phyloP scores from a whole-genome alignment of 2,888 invertebrate genomes.

The Neria commutata region DNA sequence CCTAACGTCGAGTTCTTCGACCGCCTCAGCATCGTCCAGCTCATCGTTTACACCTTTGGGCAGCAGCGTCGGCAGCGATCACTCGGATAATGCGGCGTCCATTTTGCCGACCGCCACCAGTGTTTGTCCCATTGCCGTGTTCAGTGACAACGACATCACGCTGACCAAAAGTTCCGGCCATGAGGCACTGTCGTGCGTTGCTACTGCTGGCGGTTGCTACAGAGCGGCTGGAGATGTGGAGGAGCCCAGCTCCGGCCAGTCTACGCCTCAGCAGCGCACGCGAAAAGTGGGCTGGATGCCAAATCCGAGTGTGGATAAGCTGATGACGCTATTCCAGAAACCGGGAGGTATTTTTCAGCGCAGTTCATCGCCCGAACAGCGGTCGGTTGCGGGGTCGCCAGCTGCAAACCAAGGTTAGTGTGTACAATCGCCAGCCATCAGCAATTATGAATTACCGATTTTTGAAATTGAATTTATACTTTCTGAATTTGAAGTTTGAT shows the following conservation, averaged over 20 bases:
- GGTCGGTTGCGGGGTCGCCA: conserved; percentile 20
- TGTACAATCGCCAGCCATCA: too few relatives aligned
- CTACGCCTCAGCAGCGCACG: conserved; percentile 57
- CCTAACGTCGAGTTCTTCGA: conserved; percentile 35
- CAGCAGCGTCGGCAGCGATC: conserved; percentile 23
- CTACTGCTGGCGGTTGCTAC: not conserved
- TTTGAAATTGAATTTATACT: too few relatives aligned
- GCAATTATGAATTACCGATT: too few relatives aligned
- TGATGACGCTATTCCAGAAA: conserved; percentile 71
- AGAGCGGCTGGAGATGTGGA: not conserved
- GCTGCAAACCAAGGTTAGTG: conserved; percentile 37
- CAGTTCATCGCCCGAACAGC: conserved; percentile 52
- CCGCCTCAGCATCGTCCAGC: conserved; percentile 36
- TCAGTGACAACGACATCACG: conserved; percentile 55
- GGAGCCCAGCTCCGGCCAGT: not conserved
- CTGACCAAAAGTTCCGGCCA: conserved; percentile 46
- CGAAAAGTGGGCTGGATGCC: conserved; percentile 70
- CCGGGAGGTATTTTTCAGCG: conserved; percentile 69
- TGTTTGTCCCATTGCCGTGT: conserved; percentile 49
- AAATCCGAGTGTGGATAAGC: conserved; percentile 69
- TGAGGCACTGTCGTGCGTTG: not conserved
- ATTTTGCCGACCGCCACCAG: conserved; percentile 10
- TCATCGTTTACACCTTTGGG: conserved; percentile 32
- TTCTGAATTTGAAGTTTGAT: too few relatives aligned
- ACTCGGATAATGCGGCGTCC: conserved; percentile 11